Base-by-base conservation (phyloP, 2,797 vertebrate species). In the Lycodopsis pacificus region DNA sequence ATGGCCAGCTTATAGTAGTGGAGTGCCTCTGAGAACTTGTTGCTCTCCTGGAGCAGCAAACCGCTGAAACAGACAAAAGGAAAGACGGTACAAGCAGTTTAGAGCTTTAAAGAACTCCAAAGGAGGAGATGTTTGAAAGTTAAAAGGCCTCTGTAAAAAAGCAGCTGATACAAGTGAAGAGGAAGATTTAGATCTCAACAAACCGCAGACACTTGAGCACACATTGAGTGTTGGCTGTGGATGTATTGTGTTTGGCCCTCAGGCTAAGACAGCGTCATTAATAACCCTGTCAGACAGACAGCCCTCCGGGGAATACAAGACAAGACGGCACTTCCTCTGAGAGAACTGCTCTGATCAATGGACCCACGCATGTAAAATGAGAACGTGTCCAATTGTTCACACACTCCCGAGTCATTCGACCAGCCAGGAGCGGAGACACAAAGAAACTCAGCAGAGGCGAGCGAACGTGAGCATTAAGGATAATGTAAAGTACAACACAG, bases 1-100 rank as follows among this genome's bases (percentile, higher is more conserved):
- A 99, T 96, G 58, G 98, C 98, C 95, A 99, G 92, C 91, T 98
- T 99, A 91, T 99, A 99, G 94, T 99, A 99, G 95, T 97, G 97
- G 22, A 99, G 94, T 0, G 98, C 98, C 92, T 99, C 97, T 30
- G 97, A 94, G 94, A 99, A 98, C 86, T 97, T 97, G 96, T 96
- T 97, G 94, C 97, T 98, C 92, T 99, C 98, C 90, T 99, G 98
- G n/a, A 99, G 96, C 85, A 99, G 95, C 88, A 99, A 94, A 88
- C 98, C 98, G 63, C 98, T 99, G 94, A 42, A 82, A 75, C 76
- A 92, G 5, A 91, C 62, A 86, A 84, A 80, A 74, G 22, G 12
- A 44, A 15, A 32, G 22, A 57, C 11, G 6, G 58, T 11, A 34
- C 30, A 32, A 49, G 46, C 51, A 25, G 68, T 70, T 84, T 54